Evolutionary conservation across 1,140 invertebrate genomes (phyloP), one percentile per base, ranked within the genome.

Genomic region (Physella acuta): DNA sequence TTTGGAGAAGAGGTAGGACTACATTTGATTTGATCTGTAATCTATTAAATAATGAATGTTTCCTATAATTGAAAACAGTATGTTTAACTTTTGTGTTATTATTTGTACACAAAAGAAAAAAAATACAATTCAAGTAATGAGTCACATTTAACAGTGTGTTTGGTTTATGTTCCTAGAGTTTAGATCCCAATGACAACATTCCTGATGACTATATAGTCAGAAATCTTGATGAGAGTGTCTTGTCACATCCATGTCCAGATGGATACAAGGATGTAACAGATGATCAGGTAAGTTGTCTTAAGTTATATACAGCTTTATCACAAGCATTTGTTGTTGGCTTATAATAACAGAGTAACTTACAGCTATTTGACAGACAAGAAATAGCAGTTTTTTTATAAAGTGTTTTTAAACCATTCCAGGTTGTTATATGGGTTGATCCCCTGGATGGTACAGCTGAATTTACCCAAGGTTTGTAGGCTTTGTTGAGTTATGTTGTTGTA

Each of bases 351-450:
- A n/a, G n/a, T n/a, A n/a, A n/a, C n/a, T n/a, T n/a, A 44, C 39
- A 44, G 20, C 39, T 11, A 11, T 44, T 44, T 44, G 39, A 44
- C 39, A 44, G n/a, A n/a, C n/a, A n/a, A n/a, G 39, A 44, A 8
- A 44, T 20, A 44, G 39, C 20, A 11, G 39, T 20, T 44, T 44
- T 44, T 44, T 44, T 11, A 44, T 44, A 44, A 44, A 44, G 20
- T 24, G 24, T 16, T 24, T 55, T 28, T 60, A 14, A 0, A 59
- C 56, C 73, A 68, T 81, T 86, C 26, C 71, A 89, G 88, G 76
- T 90, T 74, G 94, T 95, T 33, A 89, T 99, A 56, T 99, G 97
- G 97, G 94, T 99, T 5, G 98, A 99, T 88, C 98, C 97, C 8
- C 86, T 99, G 2, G 98, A 99, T 90, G 98, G 97, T 72, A 98